Base-by-base conservation (phyloP, 2,888 invertebrate species). In the Netelia inedita region DNA sequence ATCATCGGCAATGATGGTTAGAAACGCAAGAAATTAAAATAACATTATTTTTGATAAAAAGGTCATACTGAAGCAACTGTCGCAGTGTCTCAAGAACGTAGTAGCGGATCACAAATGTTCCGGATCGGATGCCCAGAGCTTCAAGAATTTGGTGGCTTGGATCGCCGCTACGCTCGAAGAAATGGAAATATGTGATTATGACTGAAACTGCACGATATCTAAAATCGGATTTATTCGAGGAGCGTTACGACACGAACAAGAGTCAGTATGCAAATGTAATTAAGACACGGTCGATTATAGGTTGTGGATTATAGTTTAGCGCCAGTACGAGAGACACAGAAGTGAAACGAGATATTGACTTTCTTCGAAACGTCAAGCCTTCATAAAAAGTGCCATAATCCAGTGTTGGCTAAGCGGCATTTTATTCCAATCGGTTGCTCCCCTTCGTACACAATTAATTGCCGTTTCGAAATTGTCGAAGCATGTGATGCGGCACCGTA, bases 121-220 rank as follows among this genome's bases (percentile, higher is more conserved):
- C 0, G 89, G 91, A 71, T 91, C 90, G 59, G 85, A 90, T 21
- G 88, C 91, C 5, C 92, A 91, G 66, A 90, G 88, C 88, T 88
- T 93, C 6, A 91, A 90, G 69, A 88, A 89, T 63, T 83, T 94
- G 57, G 86, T 93, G 21, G 89, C 89, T 21, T 93, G 93, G 93
- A 89, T 93, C 55, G 92, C 91, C 2, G 89, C 90, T 72, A 91
- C 92, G 9, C 93, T 89, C 85, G 89, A 89, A 21, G 90, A 91
- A 55, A 91, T 93, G 86, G 91, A 92, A 75, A 76, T 74, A 14
- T 61, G 46, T 19, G 79, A 71, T 71, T 85, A 74, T 28, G 75
- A 83, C 46, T 80, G 83, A 79, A 63, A 23, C 19, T 19, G 57
- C 21, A 66, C 16, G 35, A 63, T 63, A 28, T 53, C 5, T 5